A percentile compares a stretch with the other conserved stretches of the same genome.
Conservation (phyloP, 37 sponge, comb jelly and placozoan genomes). For the Halichondria panicea region DNA sequence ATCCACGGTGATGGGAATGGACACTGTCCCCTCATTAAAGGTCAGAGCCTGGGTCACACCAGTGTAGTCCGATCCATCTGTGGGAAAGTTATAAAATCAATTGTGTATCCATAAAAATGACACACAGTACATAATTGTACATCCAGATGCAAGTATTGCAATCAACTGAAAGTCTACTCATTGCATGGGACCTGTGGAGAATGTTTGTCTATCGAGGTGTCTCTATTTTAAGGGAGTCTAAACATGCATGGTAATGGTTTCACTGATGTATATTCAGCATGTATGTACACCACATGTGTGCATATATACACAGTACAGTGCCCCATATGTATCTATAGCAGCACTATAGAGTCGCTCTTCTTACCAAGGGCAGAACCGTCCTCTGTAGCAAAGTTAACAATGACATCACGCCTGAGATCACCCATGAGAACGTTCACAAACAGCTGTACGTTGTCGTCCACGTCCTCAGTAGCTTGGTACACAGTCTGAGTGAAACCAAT, state of each 20-base stretch:
- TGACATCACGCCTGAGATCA: not conserved
- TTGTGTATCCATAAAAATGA: too few species aligned
- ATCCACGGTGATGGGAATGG: not conserved
- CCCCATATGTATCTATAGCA: not conserved
- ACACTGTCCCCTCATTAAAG: not conserved
- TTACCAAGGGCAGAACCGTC: constrained; percentile 27
- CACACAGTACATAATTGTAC: too few species aligned
- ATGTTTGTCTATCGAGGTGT: too few species aligned
- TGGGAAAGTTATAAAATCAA: not conserved
- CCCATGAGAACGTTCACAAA: not conserved
- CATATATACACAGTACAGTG: too few species aligned
- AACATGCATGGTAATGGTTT: too few species aligned
- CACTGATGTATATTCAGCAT: too few species aligned
- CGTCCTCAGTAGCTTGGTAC: not conserved
- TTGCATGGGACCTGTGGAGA: too few species aligned
- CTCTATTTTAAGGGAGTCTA: too few species aligned
- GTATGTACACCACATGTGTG: too few species aligned
- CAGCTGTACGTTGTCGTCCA: not conserved
- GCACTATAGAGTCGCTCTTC: too few species aligned
- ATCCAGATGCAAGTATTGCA: too few species aligned
- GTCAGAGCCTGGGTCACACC: constrained; percentile 1
- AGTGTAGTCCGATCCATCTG: constrained; percentile 26
- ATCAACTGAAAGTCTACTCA: too few species aligned
- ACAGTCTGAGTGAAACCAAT: not conserved
- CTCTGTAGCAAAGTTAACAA: constrained; percentile 8